Conservation (phyloP, 2,113 vertebrate species). For the Pampusana beccarii region DNA sequence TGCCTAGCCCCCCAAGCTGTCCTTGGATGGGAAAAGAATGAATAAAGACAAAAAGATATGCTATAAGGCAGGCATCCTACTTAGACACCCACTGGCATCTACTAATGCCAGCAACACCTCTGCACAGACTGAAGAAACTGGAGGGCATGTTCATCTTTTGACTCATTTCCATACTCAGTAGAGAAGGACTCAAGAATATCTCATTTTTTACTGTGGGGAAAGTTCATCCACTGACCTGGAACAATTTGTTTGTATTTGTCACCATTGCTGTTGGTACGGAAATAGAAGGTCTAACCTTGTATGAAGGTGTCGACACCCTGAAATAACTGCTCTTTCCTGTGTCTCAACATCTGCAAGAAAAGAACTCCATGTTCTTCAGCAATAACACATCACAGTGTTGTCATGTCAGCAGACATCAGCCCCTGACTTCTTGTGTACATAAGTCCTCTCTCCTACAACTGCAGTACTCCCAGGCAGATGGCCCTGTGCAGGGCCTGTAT, state of each 20-base stretch:
- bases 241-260: not conserved
- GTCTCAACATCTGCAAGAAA: conserved; percentile 11
- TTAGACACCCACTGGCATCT: not conserved
- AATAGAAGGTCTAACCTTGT: conserved; percentile 19
- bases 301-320: conserved; percentile 19
- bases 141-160: not conserved
- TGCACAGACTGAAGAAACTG: not conserved
- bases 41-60: not conserved
- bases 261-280: not conserved
- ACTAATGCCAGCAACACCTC: not conserved
- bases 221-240: conserved; percentile 3
- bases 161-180: not conserved
- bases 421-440: not conserved
- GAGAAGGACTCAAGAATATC: not conserved
- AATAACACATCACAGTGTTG: not conserved
- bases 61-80: not conserved
- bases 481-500: not conserved
- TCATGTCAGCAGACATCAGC: not conserved
- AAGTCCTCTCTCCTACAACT: not conserved
- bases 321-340: conserved; percentile 18
- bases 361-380: conserved; percentile 24
- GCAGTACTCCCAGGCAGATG: accelerated
- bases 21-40: not conserved
- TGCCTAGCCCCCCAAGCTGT: not conserved
- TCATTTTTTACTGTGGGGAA: not conserved